These are phyloP conservation scores for Pseudomyrmex cubaensis DNA, from an alignment of 1,140 invertebrate genomes.

Conservation along the genomic window DNA sequence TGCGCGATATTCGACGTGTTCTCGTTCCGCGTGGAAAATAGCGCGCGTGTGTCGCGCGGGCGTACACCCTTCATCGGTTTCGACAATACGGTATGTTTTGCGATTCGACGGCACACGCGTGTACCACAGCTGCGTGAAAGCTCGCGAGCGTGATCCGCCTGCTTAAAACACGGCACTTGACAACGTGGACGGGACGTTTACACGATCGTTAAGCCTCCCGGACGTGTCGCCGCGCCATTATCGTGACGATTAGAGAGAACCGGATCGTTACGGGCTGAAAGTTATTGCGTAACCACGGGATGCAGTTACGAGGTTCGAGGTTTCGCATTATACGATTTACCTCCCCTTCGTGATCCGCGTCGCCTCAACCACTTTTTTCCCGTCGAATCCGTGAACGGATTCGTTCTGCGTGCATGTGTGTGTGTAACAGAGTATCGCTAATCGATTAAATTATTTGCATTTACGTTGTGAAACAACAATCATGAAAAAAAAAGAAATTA, in stretches of 20 bases:
- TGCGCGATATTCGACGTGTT: not conserved
- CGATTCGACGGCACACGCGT: conserved; percentile 38
- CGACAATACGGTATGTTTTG: conserved; percentile 39
- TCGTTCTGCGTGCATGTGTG: too few relatives aligned
- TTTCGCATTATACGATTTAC: conserved; percentile 36
- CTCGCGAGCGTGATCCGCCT: conserved; percentile 41
- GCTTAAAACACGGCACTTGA: conserved; percentile 52
- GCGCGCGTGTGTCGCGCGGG: not conserved
- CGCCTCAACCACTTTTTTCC: not conserved
- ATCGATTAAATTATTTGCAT: too few relatives aligned
- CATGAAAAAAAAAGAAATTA: too few relatives aligned
- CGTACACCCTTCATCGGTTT: conserved; percentile 45
- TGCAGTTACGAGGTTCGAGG: conserved; percentile 54
- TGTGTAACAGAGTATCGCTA: too few relatives aligned
- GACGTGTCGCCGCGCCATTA: conserved; percentile 61
- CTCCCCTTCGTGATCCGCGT: not conserved
- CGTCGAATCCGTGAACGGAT: conserved; percentile 6
- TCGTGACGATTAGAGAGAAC: conserved; percentile 66
- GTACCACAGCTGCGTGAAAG: conserved; percentile 43
- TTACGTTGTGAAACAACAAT: too few relatives aligned
- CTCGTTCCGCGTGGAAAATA: conserved; percentile 30
- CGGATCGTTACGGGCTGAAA: conserved; percentile 59
- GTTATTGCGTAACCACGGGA: conserved; percentile 65
- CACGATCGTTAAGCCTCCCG: conserved; percentile 54
- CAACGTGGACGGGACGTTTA: conserved; percentile 51